Evolutionary conservation across 2,888 invertebrate genomes (phyloP).

Genomic region (Hedya salicella): DNA sequence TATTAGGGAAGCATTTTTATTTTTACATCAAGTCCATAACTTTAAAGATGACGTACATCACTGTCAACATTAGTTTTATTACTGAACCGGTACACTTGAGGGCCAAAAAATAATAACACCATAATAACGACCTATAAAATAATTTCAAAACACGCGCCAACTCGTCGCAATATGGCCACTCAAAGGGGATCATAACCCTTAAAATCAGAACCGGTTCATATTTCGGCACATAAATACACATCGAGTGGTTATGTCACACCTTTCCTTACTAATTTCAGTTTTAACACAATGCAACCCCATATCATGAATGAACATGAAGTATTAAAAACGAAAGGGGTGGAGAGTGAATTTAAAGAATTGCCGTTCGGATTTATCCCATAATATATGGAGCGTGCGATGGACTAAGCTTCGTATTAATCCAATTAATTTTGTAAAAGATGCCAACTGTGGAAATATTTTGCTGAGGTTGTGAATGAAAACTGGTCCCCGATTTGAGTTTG

Average conservation of each 20-base stretch:
- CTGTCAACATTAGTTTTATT: neutral
- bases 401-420: slow-evolving; percentile 29
- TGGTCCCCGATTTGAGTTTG: neutral
- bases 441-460: neutral
- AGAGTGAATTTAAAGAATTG: slow-evolving; percentile 69
- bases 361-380: slow-evolving; percentile 49
- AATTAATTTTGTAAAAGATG: slow-evolving; percentile 29
- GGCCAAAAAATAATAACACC: slow-evolving; percentile 40
- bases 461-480: neutral
- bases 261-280: slow-evolving; percentile 79
- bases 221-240: slow-evolving; percentile 71
- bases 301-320: slow-evolving; percentile 79
- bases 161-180: slow-evolving; percentile 63
- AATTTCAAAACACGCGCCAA: slow-evolving; percentile 53
- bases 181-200: slow-evolving; percentile 61
- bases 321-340: slow-evolving; percentile 69
- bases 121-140: slow-evolving; percentile 40
- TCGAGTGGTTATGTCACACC: slow-evolving; percentile 76
- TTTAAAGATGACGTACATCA: neutral
- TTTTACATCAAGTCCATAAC: no score
- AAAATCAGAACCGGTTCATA: slow-evolving; percentile 71
- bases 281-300: slow-evolving; percentile 75
- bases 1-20: no score
- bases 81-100: neutral
- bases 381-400: slow-evolving; percentile 23